Conservation (phyloP, 2,113 vertebrate species). For the Rhinogobius similis region DNA sequence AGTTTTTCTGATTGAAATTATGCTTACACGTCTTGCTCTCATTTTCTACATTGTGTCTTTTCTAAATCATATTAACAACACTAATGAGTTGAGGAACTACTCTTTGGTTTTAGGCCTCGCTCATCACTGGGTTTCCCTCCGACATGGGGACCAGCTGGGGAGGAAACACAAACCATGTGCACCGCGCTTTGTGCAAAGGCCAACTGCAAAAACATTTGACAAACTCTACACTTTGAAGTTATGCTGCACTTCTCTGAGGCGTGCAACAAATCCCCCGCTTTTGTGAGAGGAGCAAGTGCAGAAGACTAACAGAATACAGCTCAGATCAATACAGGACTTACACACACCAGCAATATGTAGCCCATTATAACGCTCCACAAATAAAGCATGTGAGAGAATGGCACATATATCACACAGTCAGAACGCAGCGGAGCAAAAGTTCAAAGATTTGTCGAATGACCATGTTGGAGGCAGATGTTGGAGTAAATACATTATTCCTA, state of each 20-base stretch:
- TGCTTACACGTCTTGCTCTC: no score
- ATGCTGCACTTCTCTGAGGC: slow-evolving; percentile 20
- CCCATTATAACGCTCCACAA: slow-evolving; percentile 41
- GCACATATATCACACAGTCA: slow-evolving; percentile 52
- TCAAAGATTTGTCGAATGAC: slow-evolving; percentile 61
- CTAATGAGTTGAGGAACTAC: background rate
- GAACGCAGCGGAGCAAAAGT: slow-evolving; percentile 52
- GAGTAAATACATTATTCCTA: slow-evolving; percentile 37
- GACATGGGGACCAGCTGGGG: slow-evolving; percentile 56
- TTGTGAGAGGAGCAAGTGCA: slow-evolving; percentile 34
- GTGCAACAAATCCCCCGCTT: background rate
- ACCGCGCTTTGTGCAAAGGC: slow-evolving; percentile 24
- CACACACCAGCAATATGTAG: slow-evolving; percentile 33
- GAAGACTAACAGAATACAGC: slow-evolving; percentile 34
- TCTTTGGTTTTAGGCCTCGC: no score
- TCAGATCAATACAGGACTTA: background rate
- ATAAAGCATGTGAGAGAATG: slow-evolving; percentile 47
- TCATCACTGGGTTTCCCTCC: slow-evolving; percentile 27
- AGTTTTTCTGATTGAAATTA: no score
- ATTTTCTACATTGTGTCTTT: no score
- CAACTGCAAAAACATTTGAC: slow-evolving; percentile 25
- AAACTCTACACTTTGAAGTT: slow-evolving; percentile 31
- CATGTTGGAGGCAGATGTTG: slow-evolving; percentile 74
- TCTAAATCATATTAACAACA: background rate
- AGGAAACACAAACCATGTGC: slow-evolving; percentile 25